Evolutionary conservation across 2,113 vertebrate genomes (phyloP), one percentile per base, ranked within the genome.

Genomic region (Empidonax alnorum): DNA sequence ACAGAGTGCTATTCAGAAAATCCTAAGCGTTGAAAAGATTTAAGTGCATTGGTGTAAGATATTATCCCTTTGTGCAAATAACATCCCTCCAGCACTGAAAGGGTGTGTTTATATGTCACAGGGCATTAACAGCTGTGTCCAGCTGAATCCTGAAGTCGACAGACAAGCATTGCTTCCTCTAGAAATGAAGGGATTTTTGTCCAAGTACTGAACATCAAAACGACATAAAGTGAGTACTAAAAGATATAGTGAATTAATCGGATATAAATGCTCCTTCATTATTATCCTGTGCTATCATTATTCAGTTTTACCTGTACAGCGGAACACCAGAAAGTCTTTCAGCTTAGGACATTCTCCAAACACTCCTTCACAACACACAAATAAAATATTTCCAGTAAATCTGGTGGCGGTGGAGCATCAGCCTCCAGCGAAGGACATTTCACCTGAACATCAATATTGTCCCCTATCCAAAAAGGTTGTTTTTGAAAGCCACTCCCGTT

Each of bases 251-350:
- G 84, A 73, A 63, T 49, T 41, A 24, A 37, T 71, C 24, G 11
- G 50, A 53, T 74, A 37, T 6, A 69, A 72, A 52, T 14, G 25
- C 33, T 68, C 72, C 78, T 83, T 87, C 55, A 5, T 55, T 42
- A 6, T 66, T 55, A 67, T 53, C 56, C 50, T n/a, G 28, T 17
- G 28, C 37, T 71, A 12, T 14, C n/a, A 30, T 55, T 65, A 83
- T 35, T 75, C 65, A 22, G 30, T 82, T 78, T 93, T 93, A 95
- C 90, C 91, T 78, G 84, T 49, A 44, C 24, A 78, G 86, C 80
- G 53, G 46, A 86, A 75, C 50, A 89, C 23, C 59, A 90, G 11
- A 71, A 55, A 74, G 28, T 19, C 69, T 91, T 61, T 96, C 72
- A 73, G 68, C 21, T 12, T 55, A 47, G 69, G 61, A 21, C 20